These are phyloP conservation scores for Harpagus bidentatus DNA, from an alignment of 2,113 vertebrate species.

Conservation along the genomic window DNA sequence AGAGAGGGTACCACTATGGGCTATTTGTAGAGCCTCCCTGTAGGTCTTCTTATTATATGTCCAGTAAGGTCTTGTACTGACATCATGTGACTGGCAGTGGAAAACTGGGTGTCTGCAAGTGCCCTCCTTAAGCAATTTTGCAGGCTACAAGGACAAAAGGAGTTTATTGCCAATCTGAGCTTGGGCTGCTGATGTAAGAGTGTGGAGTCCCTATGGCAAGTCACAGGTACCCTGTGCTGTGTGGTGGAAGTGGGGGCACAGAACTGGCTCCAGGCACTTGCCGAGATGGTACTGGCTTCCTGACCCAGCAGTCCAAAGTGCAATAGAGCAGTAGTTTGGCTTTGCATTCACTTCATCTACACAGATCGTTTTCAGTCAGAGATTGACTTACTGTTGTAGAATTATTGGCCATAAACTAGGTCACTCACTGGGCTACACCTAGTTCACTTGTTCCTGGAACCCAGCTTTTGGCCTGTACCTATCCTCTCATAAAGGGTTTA, in stretches of 20 bases:
- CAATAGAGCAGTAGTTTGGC: neutral
- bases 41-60: neutral
- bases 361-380: neutral
- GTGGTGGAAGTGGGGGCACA: neutral
- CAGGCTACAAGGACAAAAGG: neutral
- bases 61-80: neutral
- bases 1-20: neutral
- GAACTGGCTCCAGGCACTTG: neutral
- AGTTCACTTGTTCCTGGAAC: neutral
- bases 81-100: neutral
- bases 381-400: neutral
- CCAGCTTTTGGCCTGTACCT: neutral
- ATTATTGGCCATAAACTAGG: neutral
- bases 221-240: neutral
- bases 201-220: neutral
- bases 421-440: neutral
- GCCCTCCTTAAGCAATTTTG: neutral
- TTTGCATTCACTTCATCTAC: neutral
- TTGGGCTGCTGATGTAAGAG: neutral
- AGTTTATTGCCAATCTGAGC: neutral
- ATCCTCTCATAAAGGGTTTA: neutral
- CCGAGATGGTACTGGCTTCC: neutral
- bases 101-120: neutral
- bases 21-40: neutral
- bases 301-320: neutral